Percentiles rank a stretch among this genome's conserved stretches.
These are phyloP conservation scores for Kradibia gibbosae DNA, from an alignment of 1,140 invertebrate species.

Conservation along the genomic window DNA sequence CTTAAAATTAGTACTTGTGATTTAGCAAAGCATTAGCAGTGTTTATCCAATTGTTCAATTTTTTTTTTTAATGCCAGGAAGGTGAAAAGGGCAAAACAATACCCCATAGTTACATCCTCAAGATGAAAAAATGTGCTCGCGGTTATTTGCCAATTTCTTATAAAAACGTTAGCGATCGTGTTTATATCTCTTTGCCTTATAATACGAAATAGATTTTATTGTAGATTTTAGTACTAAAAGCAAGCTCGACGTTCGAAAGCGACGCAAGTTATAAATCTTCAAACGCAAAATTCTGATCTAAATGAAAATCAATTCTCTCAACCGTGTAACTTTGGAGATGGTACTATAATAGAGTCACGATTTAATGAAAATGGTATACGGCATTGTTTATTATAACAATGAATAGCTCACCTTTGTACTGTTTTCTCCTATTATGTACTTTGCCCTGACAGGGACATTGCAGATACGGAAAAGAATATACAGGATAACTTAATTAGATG, in stretches of 20 bases:
- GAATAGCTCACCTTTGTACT: too few species aligned
- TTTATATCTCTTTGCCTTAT: not conserved
- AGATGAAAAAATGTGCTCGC: too few species aligned
- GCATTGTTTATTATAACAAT: not conserved
- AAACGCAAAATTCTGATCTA: constrained; percentile 31
- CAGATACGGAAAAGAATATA: too few species aligned
- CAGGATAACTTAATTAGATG: not conserved
- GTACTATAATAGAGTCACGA: not conserved
- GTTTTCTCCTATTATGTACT: too few species aligned
- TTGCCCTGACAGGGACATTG: too few species aligned
- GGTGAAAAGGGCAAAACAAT: too few species aligned
- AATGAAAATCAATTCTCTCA: constrained; percentile 36
- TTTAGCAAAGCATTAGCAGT: too few species aligned
- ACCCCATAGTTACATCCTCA: too few species aligned
- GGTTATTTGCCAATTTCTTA: too few species aligned
- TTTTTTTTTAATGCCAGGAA: too few species aligned
- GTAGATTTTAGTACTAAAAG: not conserved
- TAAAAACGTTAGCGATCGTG: not conserved
- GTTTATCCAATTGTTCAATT: too few species aligned
- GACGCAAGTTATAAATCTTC: constrained; percentile 29
- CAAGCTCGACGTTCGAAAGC: constrained; percentile 12
- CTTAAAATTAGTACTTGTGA: too few species aligned
- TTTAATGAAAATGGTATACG: not conserved
- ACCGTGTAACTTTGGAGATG: not conserved
- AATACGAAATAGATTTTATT: not conserved